Percentiles rank a stretch among this genome's conserved stretches.
These are phyloP conservation scores for Cottoperca gobio DNA, from an alignment of 2,797 vertebrate genomes.

Conservation along the genomic window DNA sequence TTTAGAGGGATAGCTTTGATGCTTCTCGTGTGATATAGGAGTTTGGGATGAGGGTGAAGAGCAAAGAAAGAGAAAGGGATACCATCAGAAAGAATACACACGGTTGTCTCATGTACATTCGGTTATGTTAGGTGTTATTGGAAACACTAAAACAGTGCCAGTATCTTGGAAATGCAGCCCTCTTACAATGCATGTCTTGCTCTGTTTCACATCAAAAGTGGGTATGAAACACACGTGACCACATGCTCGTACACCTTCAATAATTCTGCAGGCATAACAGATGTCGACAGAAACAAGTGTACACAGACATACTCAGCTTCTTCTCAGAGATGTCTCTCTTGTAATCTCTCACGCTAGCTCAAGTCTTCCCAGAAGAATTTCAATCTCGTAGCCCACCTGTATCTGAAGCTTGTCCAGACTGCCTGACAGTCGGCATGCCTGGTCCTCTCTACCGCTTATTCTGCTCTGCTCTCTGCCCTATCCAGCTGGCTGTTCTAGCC, in stretches of 20 bases:
- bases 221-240: conserved; percentile 3
- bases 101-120: neutral
- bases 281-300: conserved; percentile 39
- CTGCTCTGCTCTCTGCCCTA: conserved; percentile 60
- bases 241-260: conserved; percentile 20
- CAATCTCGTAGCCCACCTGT: conserved; percentile 61
- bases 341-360: conserved; percentile 31
- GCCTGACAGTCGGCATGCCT: conserved; percentile 56
- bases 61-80: conserved; percentile 8
- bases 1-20: conserved; percentile 22
- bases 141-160: neutral
- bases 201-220: neutral
- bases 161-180: neutral
- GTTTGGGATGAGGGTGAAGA: neutral
- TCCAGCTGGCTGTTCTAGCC: conserved; percentile 69
- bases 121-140: neutral
- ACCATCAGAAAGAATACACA: neutral
- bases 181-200: neutral
- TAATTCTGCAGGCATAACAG: conserved; percentile 44
- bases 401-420: conserved; percentile 50
- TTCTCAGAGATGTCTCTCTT: conserved; percentile 26
- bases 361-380: conserved; percentile 46
- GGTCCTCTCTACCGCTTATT: conserved; percentile 35
- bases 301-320: conserved; percentile 14
- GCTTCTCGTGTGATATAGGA: neutral